phyloP scores from a whole-genome alignment of 2,113 vertebrate genomes.

The Hippopotamus amphibius region DNA sequence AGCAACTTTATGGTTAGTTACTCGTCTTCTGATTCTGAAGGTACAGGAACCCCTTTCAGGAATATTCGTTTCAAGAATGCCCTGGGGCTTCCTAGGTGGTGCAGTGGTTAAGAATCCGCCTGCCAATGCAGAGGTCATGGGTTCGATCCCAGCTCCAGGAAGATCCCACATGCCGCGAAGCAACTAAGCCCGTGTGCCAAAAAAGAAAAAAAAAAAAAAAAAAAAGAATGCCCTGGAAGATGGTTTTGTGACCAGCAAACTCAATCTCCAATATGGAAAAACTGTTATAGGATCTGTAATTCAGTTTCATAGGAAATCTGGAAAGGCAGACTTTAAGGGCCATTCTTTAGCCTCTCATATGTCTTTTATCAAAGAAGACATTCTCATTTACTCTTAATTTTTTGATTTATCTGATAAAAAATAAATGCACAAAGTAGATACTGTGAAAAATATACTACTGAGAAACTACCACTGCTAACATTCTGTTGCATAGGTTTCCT shows the following conservation, averaged over 20 bases:
- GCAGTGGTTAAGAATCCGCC: too few relatives aligned
- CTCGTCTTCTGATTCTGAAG: background rate
- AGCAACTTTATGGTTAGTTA: background rate
- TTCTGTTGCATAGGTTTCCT: background rate
- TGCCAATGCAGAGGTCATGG: too few relatives aligned
- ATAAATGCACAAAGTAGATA: background rate
- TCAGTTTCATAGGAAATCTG: background rate
- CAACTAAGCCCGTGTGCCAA: too few relatives aligned
- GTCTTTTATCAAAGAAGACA: background rate
- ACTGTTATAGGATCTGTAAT: background rate
- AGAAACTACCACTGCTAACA: background rate
- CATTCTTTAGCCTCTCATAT: background rate
- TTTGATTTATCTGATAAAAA: background rate
- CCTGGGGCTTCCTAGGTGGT: too few relatives aligned
- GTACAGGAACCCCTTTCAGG: background rate
- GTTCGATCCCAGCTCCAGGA: too few relatives aligned
- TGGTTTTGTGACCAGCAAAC: background rate
- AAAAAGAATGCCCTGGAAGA: background rate
- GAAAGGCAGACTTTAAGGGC: background rate
- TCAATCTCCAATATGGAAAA: background rate
- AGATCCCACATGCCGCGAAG: too few relatives aligned
- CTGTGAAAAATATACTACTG: background rate
- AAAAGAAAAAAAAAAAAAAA: too few relatives aligned
- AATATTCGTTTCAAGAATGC: background rate
- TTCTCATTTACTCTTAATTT: background rate